Base-by-base conservation (phyloP, 53 echinoderm and acorn worm genomes). In the Temnopleurus reevesii region DNA sequence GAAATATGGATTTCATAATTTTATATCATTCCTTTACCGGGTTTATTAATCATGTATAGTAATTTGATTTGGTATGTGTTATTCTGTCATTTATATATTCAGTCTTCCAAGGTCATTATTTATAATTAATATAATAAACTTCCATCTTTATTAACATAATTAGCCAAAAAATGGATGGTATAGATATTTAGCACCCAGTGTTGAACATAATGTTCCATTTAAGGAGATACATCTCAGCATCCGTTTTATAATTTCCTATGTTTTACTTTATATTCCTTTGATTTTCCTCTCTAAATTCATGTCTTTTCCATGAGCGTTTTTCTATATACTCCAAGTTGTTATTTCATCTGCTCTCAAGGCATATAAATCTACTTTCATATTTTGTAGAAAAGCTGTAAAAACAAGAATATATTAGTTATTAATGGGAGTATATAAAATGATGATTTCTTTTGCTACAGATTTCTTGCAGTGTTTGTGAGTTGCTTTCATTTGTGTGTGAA, bases 381-480 rank as follows among this genome's bases (percentile, higher is more conserved):
- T 71, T 71, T n/a, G 21, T 71, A 71, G 71, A 71, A 58, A 79
- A 82, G 82, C 55, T 82, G 82, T 55, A 55, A 5, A 82, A 82
- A 82, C 23, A 55, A 58, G 85, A 85, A 85, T 85, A 85, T 85
- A 85, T 85, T 61, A 85, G 60, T 25, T 30, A 43, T 41, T 44
- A 85, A 59, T 55, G 85, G 85, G 85, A 45, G 25, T 60, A 85
- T 60, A 85, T 85, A 36, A 85, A 85, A 27, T 85, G 85, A 85
- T 85, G 60, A 43, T 59, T 85, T n/a, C n/a, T n/a, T n/a, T 85
- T 85, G 85, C 60, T 85, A 85, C 61, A 85, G 85, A 85, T 43
- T 60, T 38, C 18, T 71, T 36, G 36, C 63, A 1, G 33, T 71
- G 19, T 58, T 58, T 58, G 7, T 55, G 7, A 55, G 18, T 55